A percentile compares a stretch with the other conserved stretches of the same genome.
Evolutionary conservation across 2,888 invertebrate genomes (phyloP).

Genomic region (Lucinisca nassula): DNA sequence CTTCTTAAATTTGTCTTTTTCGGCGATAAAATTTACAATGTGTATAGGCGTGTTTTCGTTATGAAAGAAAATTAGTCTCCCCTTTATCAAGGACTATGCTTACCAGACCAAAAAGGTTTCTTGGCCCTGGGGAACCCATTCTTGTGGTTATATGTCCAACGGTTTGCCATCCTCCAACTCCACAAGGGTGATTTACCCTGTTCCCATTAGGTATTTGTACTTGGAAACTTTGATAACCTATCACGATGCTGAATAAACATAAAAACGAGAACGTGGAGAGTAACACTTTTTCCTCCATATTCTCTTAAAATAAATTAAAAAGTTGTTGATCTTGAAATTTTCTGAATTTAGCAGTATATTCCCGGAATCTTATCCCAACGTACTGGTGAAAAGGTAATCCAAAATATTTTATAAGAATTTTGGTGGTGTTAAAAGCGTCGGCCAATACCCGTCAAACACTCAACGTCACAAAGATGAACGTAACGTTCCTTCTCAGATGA

Average conservation of each 20-base stretch:
- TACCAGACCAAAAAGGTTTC: constrained; percentile 48
- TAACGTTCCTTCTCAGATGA: background rate
- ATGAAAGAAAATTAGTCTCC: too few species aligned
- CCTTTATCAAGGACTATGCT: too few species aligned
- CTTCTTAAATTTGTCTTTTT: too few species aligned
- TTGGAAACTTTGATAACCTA: background rate
- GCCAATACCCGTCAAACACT: background rate
- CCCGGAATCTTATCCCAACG: background rate
- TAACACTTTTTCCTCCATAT: background rate
- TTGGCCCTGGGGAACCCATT: background rate
- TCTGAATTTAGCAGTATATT: too few species aligned
- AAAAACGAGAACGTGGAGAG: background rate
- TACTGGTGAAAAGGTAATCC: background rate
- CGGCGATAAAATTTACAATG: too few species aligned
- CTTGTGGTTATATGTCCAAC: constrained; percentile 30
- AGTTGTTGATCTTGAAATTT: too few species aligned
- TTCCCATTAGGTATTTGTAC: constrained; percentile 42
- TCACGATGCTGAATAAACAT: background rate
- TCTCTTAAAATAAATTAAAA: background rate
- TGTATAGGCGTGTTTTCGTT: too few species aligned
- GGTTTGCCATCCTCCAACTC: constrained; percentile 12
- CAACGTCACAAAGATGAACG: background rate
- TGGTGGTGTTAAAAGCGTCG: background rate
- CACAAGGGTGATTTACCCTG: constrained; percentile 34
- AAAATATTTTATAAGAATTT: background rate